Conservation (phyloP, 2,888 invertebrate genomes). For the Plebejus anna region DNA sequence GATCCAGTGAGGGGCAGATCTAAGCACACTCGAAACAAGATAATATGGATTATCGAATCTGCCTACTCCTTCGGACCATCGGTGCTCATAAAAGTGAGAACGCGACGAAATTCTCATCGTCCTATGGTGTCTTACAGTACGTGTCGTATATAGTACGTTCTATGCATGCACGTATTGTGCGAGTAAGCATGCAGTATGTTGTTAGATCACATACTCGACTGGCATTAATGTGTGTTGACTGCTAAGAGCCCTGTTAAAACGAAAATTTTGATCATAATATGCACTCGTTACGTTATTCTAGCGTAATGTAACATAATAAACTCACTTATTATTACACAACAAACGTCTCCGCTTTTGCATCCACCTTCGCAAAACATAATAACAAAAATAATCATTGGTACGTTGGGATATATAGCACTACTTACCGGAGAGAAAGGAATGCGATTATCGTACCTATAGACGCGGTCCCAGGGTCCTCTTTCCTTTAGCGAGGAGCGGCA, state of each 20-base stretch:
- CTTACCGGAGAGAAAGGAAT: slow-evolving; percentile 58
- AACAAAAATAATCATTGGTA: slow-evolving; percentile 68
- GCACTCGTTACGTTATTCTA: slow-evolving; percentile 66
- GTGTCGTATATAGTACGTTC: slow-evolving; percentile 51
- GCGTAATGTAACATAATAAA: slow-evolving; percentile 70
- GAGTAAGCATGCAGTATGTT: slow-evolving; percentile 75
- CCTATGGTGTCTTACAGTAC: slow-evolving; percentile 35
- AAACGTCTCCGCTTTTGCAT: slow-evolving; percentile 77
- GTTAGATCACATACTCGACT: slow-evolving; percentile 78
- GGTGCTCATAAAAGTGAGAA: slow-evolving; percentile 35
- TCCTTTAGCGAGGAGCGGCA: slow-evolving; percentile 86
- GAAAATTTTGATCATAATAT: slow-evolving; percentile 74
- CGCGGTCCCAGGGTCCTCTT: slow-evolving; percentile 90
- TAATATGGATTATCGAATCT: slow-evolving; percentile 30
- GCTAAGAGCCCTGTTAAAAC: slow-evolving; percentile 80
- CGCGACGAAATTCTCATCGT: slow-evolving; percentile 31
- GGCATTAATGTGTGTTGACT: slow-evolving; percentile 80
- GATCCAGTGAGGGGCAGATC: slow-evolving; percentile 36
- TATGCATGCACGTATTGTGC: slow-evolving; percentile 74
- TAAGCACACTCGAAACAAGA: neutral
- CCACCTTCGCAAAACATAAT: slow-evolving; percentile 77
- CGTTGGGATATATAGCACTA: slow-evolving; percentile 61
- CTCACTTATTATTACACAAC: slow-evolving; percentile 79
- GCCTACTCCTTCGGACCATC: slow-evolving; percentile 35
- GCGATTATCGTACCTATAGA: slow-evolving; percentile 80